Conservation (phyloP, 2,888 invertebrate genomes). For the Diarsia dahlii region DNA sequence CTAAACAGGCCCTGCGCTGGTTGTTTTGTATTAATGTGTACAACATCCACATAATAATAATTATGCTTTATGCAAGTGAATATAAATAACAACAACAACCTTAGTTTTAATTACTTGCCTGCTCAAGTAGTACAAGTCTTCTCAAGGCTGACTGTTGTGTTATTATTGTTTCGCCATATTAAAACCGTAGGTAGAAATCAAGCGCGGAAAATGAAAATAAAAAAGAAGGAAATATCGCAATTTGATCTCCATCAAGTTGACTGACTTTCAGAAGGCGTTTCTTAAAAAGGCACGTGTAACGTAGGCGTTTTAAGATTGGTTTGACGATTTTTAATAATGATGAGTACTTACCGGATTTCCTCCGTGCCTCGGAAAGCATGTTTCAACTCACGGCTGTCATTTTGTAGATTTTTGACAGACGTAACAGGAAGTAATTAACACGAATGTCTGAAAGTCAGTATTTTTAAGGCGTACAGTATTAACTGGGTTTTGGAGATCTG, state of each 20-base stretch:
- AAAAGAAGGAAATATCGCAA: neutral
- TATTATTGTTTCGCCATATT: slow-evolving; percentile 3
- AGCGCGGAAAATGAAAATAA: neutral
- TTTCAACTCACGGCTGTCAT: no score
- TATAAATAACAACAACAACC: slow-evolving; percentile 4
- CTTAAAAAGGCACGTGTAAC: neutral
- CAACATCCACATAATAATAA: neutral
- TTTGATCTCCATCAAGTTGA: neutral
- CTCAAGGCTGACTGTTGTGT: neutral
- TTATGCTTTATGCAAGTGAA: neutral
- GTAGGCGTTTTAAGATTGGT: neutral
- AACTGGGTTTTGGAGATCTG: no score
- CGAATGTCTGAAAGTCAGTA: no score
- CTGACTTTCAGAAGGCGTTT: neutral
- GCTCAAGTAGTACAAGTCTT: neutral
- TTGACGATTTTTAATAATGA: neutral
- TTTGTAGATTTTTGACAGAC: no score
- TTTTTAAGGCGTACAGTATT: no score
- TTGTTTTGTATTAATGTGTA: neutral
- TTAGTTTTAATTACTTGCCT: neutral
- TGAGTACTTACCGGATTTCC: neutral
- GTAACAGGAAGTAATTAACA: no score
- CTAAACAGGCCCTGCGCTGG: neutral
- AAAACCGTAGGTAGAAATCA: neutral
- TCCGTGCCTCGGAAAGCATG: neutral